Percentiles rank a stretch among this genome's conserved stretches.
phyloP scores from a whole-genome alignment of 2,113 vertebrate genomes.

The Sarotherodon lohbergeri region DNA sequence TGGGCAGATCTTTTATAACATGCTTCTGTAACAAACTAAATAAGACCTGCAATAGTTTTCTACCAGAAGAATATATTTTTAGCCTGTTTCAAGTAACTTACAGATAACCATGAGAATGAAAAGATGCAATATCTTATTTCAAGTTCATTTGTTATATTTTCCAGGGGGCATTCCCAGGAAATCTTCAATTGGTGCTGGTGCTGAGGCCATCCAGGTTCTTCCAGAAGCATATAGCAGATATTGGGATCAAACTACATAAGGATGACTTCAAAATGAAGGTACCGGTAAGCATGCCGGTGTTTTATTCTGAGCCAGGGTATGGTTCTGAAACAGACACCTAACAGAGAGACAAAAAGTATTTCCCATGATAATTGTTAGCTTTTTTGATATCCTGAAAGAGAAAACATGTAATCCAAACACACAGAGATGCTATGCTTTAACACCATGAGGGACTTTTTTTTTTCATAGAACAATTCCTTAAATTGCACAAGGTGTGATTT shows the following conservation, averaged over 20 bases:
- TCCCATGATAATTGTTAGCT: not conserved
- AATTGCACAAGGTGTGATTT: not conserved
- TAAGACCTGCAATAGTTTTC: not conserved
- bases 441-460: not conserved
- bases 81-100: not conserved
- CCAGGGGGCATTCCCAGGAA: conserved; percentile 92
- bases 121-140: not conserved
- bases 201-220: conserved; percentile 86
- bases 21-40: not conserved
- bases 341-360: not conserved
- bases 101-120: not conserved
- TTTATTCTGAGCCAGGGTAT: not conserved
- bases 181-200: conserved; percentile 89
- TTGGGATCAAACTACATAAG: conserved; percentile 87
- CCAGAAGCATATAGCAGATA: conserved; percentile 87
- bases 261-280: conserved; percentile 99
- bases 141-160: conserved; percentile 12
- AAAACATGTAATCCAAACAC: not conserved
- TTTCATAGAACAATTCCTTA: not conserved
- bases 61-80: not conserved
- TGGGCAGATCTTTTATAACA: not conserved
- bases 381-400: not conserved
- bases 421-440: not conserved
- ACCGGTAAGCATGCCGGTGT: conserved; percentile 78
- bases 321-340: not conserved